Conservation (phyloP, 2,888 invertebrate species). For the Cephonodes hylas region DNA sequence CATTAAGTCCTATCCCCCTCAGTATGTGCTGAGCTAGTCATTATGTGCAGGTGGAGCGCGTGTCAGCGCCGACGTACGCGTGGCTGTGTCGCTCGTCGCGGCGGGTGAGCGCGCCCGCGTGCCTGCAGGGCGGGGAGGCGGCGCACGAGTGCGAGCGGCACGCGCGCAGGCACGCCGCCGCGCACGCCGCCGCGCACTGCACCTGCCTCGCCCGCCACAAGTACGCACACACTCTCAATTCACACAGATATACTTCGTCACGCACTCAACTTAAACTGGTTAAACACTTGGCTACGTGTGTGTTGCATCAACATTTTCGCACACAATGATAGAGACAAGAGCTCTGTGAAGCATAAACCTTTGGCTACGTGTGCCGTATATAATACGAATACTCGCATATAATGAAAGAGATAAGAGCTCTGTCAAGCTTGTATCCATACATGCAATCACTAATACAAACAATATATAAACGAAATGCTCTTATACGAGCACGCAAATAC, state of each 20-base stretch:
- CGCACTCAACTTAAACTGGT: too few species aligned
- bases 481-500: too few species aligned
- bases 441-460: too few species aligned
- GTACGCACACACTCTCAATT: constrained; percentile 36
- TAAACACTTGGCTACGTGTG: too few species aligned
- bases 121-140: constrained; percentile 22
- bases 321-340: too few species aligned
- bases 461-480: neutral
- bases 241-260: constrained; percentile 1
- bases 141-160: constrained; percentile 53
- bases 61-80: constrained; percentile 85
- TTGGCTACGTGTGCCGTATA: too few species aligned
- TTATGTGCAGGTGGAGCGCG: constrained; percentile 78
- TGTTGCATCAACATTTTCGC: too few species aligned
- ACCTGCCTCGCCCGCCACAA: constrained; percentile 60
- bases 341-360: too few species aligned
- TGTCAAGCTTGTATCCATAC: too few species aligned
- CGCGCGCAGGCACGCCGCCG: constrained; percentile 59
- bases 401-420: too few species aligned
- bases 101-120: constrained; percentile 52
- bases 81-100: constrained; percentile 77
- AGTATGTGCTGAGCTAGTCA: neutral
- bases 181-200: constrained; percentile 49
- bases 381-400: too few species aligned
- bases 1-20: too few species aligned